Evolutionary conservation across 2,113 vertebrate genomes (phyloP).

Genomic region (Salminus brasiliensis): DNA sequence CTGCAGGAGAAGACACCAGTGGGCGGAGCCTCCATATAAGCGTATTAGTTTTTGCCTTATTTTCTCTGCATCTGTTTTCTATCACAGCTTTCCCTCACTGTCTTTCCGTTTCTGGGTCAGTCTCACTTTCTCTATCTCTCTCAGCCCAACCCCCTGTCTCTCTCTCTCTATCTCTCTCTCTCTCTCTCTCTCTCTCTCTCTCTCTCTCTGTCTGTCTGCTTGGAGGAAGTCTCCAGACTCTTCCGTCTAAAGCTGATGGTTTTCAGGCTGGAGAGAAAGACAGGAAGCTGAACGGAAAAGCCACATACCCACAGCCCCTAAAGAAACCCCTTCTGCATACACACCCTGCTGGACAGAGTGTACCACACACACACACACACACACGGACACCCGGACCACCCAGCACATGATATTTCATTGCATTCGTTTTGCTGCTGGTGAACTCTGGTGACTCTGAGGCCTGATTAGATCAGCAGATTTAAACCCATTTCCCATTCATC

Average conservation of each 20-base stretch:
- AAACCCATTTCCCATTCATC: no score
- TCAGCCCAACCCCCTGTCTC: conserved; percentile 3
- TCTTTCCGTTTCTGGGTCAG: background rate
- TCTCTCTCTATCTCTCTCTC: no score
- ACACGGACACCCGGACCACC: background rate
- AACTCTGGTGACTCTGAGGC: background rate
- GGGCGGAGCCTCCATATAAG: no score
- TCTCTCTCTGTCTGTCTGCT: conserved; percentile 36
- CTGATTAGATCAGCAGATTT: no score
- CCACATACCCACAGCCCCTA: conserved; percentile 34
- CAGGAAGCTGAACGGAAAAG: conserved; percentile 63
- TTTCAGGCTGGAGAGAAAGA: conserved; percentile 55
- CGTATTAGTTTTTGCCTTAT: no score
- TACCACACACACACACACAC: conserved; percentile 1
- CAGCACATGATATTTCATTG: background rate
- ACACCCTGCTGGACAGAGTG: conserved; percentile 3
- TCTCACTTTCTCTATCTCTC: no score
- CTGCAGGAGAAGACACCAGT: no score
- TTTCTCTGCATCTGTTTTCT: conserved; percentile 77
- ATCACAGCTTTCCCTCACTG: conserved; percentile 67
- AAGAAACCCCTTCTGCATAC: conserved; percentile 18
- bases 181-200: conserved; percentile 22
- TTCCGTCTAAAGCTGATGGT: conserved; percentile 41
- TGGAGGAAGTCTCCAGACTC: conserved; percentile 30
- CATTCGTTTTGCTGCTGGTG: background rate